Conservation (phyloP, 2,113 vertebrate genomes). For the Condylura cristata region DNA sequence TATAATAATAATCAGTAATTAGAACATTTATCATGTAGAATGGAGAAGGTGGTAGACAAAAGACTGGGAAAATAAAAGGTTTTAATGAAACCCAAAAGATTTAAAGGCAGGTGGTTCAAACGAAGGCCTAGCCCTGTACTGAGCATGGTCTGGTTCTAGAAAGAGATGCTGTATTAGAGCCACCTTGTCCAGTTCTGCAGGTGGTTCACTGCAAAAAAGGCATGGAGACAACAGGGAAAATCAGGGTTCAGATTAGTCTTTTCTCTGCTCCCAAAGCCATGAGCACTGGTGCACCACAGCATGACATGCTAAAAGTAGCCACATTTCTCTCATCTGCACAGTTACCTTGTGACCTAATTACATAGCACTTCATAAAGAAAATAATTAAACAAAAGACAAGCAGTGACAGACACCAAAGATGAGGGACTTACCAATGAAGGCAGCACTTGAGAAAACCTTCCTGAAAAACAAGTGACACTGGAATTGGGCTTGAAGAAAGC, state of each 20-base stretch:
- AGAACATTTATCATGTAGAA: background rate
- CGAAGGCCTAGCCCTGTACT: background rate
- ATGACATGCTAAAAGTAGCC: background rate
- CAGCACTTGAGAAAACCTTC: background rate
- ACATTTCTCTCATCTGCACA: constrained; percentile 16
- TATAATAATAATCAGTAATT: background rate
- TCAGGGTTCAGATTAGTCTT: background rate
- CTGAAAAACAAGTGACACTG: background rate
- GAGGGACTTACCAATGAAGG: background rate
- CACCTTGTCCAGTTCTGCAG: background rate
- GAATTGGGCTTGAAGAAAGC: background rate
- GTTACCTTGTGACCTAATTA: background rate
- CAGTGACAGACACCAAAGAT: background rate
- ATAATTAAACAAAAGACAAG: background rate
- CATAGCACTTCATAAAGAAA: background rate
- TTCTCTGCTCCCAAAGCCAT: background rate
- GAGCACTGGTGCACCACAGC: background rate
- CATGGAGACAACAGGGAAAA: background rate
- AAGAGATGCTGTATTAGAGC: background rate
- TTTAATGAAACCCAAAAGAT: background rate
- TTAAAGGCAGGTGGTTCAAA: background rate
- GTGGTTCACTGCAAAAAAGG: background rate
- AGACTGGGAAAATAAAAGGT: background rate
- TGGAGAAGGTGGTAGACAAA: background rate
- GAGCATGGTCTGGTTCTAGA: background rate